A percentile compares a stretch with the other conserved stretches of the same genome.
Evolutionary conservation across 2,888 invertebrate genomes (phyloP).

Genomic region (Nephrotoma flavescens): DNA sequence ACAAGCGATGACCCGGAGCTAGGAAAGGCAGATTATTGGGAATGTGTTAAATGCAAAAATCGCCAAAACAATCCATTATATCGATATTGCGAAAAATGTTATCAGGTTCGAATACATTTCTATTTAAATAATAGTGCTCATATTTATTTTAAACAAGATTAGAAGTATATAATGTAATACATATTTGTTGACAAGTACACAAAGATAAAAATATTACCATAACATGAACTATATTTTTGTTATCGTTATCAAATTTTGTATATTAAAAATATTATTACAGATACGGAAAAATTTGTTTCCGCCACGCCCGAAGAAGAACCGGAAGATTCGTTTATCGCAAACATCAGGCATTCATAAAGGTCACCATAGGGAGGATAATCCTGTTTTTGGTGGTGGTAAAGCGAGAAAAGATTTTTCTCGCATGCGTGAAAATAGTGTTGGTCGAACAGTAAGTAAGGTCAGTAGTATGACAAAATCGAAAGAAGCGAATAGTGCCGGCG

Average conservation of each 20-base stretch:
- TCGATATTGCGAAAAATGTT: conserved; percentile 55
- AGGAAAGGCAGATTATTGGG: conserved; percentile 43
- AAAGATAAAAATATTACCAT: background rate
- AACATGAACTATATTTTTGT: background rate
- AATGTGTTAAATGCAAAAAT: conserved; percentile 47
- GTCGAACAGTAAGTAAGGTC: background rate
- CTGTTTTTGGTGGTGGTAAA: background rate
- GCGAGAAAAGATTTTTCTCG: background rate
- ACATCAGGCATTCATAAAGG: background rate
- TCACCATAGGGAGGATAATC: background rate
- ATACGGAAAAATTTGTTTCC: conserved; percentile 53
- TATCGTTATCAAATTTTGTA: background rate
- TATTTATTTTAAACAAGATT: conserved; percentile 1
- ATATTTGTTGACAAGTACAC: background rate
- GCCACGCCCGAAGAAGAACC: conserved; percentile 36
- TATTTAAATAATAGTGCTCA: background rate
- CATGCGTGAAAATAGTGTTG: background rate
- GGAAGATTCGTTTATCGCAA: background rate
- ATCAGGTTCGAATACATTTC: conserved; percentile 37
- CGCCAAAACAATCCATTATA: conserved; percentile 47
- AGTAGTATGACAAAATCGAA: background rate
- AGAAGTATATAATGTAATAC: background rate
- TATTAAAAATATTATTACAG: conserved; percentile 24
- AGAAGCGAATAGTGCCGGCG: conserved; percentile 6
- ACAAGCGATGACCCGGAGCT: conserved; percentile 35